phyloP scores from a whole-genome alignment of 2,888 invertebrate species.

The Hypsopygia costalis region DNA sequence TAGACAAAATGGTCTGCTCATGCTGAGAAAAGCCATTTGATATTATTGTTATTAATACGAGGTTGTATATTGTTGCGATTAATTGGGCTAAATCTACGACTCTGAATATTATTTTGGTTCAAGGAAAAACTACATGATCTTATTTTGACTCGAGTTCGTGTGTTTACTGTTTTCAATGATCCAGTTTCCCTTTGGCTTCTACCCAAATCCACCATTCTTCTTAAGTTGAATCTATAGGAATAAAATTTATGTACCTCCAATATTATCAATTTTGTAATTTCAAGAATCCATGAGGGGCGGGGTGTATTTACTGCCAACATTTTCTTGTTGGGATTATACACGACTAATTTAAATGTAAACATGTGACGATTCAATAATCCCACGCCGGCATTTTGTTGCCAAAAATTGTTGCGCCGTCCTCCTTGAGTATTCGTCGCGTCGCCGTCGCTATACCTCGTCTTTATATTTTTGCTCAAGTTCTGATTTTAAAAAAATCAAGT shows the following conservation, averaged over 20 bases:
- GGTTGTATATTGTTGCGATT: conserved; percentile 1
- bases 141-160: conserved; percentile 21
- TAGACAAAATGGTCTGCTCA: conserved; percentile 21
- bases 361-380: conserved; percentile 41
- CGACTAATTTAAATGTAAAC: conserved; percentile 40
- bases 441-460: conserved; percentile 38
- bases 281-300: not conserved
- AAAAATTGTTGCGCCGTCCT: conserved; percentile 60
- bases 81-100: not conserved
- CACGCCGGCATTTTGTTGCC: conserved; percentile 52
- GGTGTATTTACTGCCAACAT: not conserved
- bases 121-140: conserved; percentile 27
- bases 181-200: conserved; percentile 50
- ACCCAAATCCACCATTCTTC: conserved; percentile 45
- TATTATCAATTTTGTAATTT: not conserved
- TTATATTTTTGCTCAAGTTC: conserved; percentile 27
- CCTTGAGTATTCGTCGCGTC: conserved; percentile 34
- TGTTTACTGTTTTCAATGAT: conserved; percentile 25
- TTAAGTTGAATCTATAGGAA: not conserved
- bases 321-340: not conserved
- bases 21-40: conserved; percentile 16
- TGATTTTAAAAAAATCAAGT: conserved; percentile 22
- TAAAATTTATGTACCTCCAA: not conserved
- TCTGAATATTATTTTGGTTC: conserved; percentile 24
- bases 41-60: conserved; percentile 2